Base-by-base conservation (phyloP, 2,888 invertebrate species). In the Metellina segmentata region DNA sequence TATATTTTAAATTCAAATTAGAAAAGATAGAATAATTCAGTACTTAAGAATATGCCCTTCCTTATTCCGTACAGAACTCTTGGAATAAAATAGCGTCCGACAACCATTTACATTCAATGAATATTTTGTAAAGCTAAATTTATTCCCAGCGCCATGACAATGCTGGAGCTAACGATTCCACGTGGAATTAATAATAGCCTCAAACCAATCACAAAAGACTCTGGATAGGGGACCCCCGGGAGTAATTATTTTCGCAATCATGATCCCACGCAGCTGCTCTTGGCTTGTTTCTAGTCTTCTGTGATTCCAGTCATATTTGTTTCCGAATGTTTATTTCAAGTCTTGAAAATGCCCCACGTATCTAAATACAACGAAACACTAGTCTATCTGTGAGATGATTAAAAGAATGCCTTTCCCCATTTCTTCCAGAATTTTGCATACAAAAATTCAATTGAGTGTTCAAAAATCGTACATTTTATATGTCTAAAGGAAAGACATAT, bases 101-200 rank as follows among this genome's bases (percentile, higher is more conserved):
- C 11, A 61, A 5, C 61, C 61, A 61, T 61, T 61, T 61, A 11
- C 61, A 61, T 61, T 61, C 13, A 61, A 61, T 61, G 61, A 61
- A 61, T 61, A 61, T 61, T 61, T 61, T 9, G 11, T 11, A 61
- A 61, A 9, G 8, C 9, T 61, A 61, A 61, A 61, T 61, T 61
- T 61, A 61, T 34, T 74, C 19, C 74, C 74, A 19, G 6, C 11
- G 11, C 61, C 16, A 11, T 61, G 61, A 61, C 61, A 61, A 61
- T 61, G 16, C 61, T 16, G 61, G 61, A 61, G 16, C 52, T 82
- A 89, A 89, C 69, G 89, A 89, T 71, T 34, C 89, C 53, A 82
- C 77, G 78, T 51, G 89, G 89, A 89, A 89, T 89, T 89, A 89
- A 82, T 89, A 89, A 89, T 74, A 20, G 82, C 77, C 70, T 89